phyloP scores from a whole-genome alignment of 2,797 vertebrate genomes.

The Liparis tanakae region DNA sequence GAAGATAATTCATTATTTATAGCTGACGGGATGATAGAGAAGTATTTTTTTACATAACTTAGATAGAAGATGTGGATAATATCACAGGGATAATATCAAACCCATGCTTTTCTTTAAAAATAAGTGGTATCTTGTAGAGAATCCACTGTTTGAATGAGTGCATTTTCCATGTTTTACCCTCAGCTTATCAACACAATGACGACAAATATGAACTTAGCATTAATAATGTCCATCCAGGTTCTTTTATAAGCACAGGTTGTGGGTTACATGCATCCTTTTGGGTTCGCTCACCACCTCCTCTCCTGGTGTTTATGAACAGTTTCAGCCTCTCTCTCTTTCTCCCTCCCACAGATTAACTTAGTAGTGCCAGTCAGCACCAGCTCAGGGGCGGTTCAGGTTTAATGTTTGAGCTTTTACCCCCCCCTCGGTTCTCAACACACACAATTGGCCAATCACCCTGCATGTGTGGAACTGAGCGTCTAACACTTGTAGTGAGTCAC shows the following conservation, averaged over 20 bases:
- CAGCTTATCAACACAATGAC: conserved; percentile 1
- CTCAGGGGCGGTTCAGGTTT: conserved; percentile 64
- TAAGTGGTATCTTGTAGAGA: conserved; percentile 28
- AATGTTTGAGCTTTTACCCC: conserved; percentile 78
- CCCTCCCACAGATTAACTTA: conserved; percentile 61
- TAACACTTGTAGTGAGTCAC: conserved; percentile 61
- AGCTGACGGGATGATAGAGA: conserved; percentile 57
- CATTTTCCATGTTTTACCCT: not conserved
- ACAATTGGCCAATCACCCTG: conserved; percentile 36
- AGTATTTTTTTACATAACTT: conserved; percentile 56
- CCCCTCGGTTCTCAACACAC: conserved; percentile 50
- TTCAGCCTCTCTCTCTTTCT: conserved; percentile 13
- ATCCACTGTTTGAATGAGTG: conserved; percentile 35
- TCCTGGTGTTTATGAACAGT: conserved; percentile 29
- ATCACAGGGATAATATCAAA: conserved; percentile 39
- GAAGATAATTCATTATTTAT: conserved; percentile 66
- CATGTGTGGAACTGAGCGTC: conserved; percentile 23
- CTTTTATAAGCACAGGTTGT: conserved; percentile 21
- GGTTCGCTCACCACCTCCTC: conserved; percentile 31
- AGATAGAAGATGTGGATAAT: conserved; percentile 61
- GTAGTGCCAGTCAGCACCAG: conserved; percentile 57
- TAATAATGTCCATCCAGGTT: not conserved
- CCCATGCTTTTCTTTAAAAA: conserved; percentile 1
- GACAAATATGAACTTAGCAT: not conserved
- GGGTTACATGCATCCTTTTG: conserved; percentile 14